Evolutionary conservation across 2,113 vertebrate genomes (phyloP), one percentile per base, ranked within the genome.

Genomic region (Eptatretus burgeri): DNA sequence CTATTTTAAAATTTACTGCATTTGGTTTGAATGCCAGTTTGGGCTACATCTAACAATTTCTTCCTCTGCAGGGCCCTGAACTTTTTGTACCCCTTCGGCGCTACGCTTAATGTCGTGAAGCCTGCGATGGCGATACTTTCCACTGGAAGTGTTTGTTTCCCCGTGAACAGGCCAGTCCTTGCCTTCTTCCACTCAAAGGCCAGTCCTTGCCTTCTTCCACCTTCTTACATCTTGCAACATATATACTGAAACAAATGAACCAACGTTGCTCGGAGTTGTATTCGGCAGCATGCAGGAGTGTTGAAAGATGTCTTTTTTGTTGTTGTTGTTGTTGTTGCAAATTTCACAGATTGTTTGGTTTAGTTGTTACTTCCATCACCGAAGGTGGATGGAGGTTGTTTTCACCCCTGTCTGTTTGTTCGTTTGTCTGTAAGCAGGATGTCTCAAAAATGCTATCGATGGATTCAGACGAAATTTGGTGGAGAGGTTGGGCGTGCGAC

Each of bases 91-190:
- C 87, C 91, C 0, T 98, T 83, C 56, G 91, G 89, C 53, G 83
- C 89, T 66, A 95, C 91, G 0, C 67, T 98, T 71, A 91, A 76
- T 2, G 84, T 98, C 67, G 84, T 86, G 72, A 93, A 85, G 66
- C 91, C 91, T 13, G 89, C 87, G 14, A 76, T 82, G 67, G 81
- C 87, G 52, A 63, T 86, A 65, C 75, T 98, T 52, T 98, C 91
- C 13, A 94, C 89, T 0, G 91, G 91, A 41, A 93, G 84, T 1
- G 79, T 93, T 66, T 93, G 91, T 71, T 96, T 93, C 68, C 91
- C 91, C 0, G 82, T 95, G 65, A 89, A 95, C 75, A 82, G 91
- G 65, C 86, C 89, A 2, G 67, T 95, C 64, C 71, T 94, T 68
- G 86, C 87, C 62, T 88, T 95, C 75, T 80, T 82, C 66, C 76